These are phyloP conservation scores for Venustoraphidia nigricollis DNA, from an alignment of 2,888 invertebrate species.

Conservation along the genomic window DNA sequence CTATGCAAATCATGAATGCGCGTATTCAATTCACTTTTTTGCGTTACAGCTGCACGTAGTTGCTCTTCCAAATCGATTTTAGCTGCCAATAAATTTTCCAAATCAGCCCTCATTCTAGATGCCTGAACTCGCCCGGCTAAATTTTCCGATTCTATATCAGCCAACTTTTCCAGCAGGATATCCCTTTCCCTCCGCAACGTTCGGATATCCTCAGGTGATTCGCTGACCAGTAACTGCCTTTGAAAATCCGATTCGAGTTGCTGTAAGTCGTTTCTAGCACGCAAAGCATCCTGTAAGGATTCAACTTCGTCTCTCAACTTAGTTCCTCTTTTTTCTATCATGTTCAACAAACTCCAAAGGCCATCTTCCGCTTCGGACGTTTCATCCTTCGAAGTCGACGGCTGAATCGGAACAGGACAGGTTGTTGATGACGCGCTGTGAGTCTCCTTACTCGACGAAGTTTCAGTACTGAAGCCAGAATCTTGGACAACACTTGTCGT, in stretches of 20 bases:
- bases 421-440: conserved; percentile 55
- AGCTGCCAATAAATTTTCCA: conserved; percentile 38
- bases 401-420: conserved; percentile 27
- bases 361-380: conserved; percentile 55
- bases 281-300: conserved; percentile 39
- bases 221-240: conserved; percentile 21
- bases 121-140: conserved; percentile 48
- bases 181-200: conserved; percentile 58
- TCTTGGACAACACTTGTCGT: conserved; percentile 53
- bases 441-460: conserved; percentile 66
- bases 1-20: conserved; percentile 37
- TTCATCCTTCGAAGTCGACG: conserved; percentile 20
- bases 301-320: conserved; percentile 41
- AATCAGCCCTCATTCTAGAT: conserved; percentile 45
- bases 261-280: conserved; percentile 17
- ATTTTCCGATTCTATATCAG: conserved; percentile 64
- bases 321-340: conserved; percentile 65
- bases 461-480: conserved; percentile 83
- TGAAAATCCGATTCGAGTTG: conserved; percentile 21
- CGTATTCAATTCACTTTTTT: conserved; percentile 39
- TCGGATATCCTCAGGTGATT: conserved; percentile 37
- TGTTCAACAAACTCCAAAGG: conserved; percentile 71
- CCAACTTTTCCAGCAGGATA: conserved; percentile 52
- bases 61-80: conserved; percentile 45
- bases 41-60: conserved; percentile 36